Base-by-base conservation (phyloP, 2,797 vertebrate genomes). In the Cuniculus paca region DNA sequence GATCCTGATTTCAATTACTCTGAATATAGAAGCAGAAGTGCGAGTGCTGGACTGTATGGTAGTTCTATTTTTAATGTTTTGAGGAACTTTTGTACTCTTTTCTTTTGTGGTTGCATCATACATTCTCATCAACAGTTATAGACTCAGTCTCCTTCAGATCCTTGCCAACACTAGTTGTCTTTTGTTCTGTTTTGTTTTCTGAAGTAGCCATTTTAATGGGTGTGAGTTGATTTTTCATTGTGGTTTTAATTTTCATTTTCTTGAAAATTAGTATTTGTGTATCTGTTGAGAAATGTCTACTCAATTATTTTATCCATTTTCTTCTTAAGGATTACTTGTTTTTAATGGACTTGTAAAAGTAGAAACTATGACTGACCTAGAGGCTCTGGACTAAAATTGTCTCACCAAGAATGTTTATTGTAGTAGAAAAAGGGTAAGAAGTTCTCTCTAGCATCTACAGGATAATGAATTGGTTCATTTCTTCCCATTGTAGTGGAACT, bases 281-380 rank as follows among this genome's bases (percentile, higher is more conserved):
- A 45, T 78, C 3, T n/a, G 63, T 82, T 82, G 31, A 45, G 65
- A 95, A 80, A 58, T 82, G 20, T 54, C 56, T n/a, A 75, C 63
- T 92, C 19, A 56, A 6, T 81, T 92, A 1, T 9, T 74, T 54
- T 58, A 17, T 11, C 39, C 6, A 82, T 75, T 54, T 77, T 75
- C 63, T 80, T 9, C 19, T 72, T 72, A 63, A 39, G 63, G 11
- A 86, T 80, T 91, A 54, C 45, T n/a, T 70, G 17, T 65, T 96
- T 95, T 91, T 80, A 92, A 88, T 86, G 28, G 60, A 75, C 22
- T 75, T 94, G 6, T 61, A 86, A 95, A 92, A 39, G 78, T 65
- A n/a, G 42, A 36, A 93, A 16, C 4, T 86, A 75, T 88, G 48
- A 54, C 60, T 95, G 60, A 3, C 61, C 85, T 72, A 94, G 54